Evolutionary conservation across 2,113 vertebrate genomes (phyloP).

Genomic region (Brachyistius frenatus): DNA sequence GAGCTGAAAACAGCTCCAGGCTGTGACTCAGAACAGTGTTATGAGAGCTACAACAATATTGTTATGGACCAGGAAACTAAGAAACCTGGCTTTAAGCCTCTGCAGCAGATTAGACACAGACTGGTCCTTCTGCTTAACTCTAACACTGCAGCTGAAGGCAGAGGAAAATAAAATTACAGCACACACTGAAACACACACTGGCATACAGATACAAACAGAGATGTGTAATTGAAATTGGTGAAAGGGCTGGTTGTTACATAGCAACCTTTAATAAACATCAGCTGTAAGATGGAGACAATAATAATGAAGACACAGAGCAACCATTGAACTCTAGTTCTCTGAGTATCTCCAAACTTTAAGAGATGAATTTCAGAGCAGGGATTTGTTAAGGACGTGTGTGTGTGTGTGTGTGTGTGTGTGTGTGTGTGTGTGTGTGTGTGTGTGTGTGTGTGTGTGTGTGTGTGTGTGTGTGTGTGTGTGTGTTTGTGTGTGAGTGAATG

Average conservation of each 20-base stretch:
- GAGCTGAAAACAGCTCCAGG: not conserved
- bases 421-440: too few relatives aligned
- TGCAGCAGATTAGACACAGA: constrained; percentile 25
- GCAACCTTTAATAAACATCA: constrained; percentile 66
- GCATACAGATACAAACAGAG: constrained; percentile 16
- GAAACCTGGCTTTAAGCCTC: constrained; percentile 8
- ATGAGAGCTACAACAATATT: not conserved
- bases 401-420: too few relatives aligned
- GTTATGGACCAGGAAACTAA: not conserved
- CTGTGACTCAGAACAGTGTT: not conserved
- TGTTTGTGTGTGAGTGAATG: too few relatives aligned
- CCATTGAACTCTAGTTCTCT: too few relatives aligned
- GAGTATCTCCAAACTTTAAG: too few relatives aligned
- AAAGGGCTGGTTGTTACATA: constrained; percentile 49
- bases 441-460: too few relatives aligned
- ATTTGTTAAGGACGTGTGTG: too few relatives aligned
- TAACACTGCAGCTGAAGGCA: constrained; percentile 32
- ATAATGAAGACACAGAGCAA: not conserved
- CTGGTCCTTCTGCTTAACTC: constrained; percentile 22
- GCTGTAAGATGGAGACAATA: constrained; percentile 19
- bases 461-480: too few relatives aligned
- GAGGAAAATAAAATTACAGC: constrained; percentile 12
- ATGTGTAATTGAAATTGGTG: constrained; percentile 25
- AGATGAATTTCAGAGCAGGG: too few relatives aligned
- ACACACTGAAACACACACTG: not conserved